These are phyloP conservation scores for Ferdinandea cuprea DNA, from an alignment of 2,888 invertebrate genomes.

Conservation along the genomic window DNA sequence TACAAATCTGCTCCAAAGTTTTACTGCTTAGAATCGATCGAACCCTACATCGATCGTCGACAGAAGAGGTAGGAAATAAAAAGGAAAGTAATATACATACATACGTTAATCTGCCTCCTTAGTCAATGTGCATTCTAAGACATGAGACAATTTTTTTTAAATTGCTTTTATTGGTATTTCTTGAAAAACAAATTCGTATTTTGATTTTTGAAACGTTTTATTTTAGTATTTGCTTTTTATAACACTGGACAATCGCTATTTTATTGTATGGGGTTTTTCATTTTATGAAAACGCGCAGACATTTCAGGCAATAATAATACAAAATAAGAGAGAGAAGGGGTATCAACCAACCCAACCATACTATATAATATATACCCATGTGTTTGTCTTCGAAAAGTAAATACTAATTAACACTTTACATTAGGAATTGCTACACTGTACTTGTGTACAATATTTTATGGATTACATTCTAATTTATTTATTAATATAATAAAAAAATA, in stretches of 20 bases:
- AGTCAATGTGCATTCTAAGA: neutral
- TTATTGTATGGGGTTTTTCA: constrained; percentile 15
- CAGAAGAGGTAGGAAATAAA: too few species aligned
- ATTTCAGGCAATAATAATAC: constrained; percentile 47
- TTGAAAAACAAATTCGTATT: constrained; percentile 22
- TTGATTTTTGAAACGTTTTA: constrained; percentile 18
- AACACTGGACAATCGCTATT: constrained; percentile 47
- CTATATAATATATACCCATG: neutral
- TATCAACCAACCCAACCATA: constrained; percentile 39
- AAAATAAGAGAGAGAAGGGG: constrained; percentile 32
- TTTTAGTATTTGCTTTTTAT: constrained; percentile 12
- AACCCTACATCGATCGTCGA: too few species aligned
- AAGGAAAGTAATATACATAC: too few species aligned
- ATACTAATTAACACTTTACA: constrained; percentile 67
- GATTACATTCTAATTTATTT: constrained; percentile 58
- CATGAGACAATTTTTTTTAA: neutral
- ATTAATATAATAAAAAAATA: constrained; percentile 71
- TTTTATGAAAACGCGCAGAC: constrained; percentile 50
- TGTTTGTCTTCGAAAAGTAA: constrained; percentile 33
- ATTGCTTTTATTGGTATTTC: constrained; percentile 26
- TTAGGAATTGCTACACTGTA: constrained; percentile 60
- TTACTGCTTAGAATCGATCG: too few species aligned
- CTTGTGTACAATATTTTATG: constrained; percentile 39
- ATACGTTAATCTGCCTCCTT: too few species aligned
- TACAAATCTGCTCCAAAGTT: too few species aligned